A percentile compares a stretch with the other conserved stretches of the same genome.
Conservation (phyloP, 2,888 invertebrate genomes). For the Harmothoe impar region DNA sequence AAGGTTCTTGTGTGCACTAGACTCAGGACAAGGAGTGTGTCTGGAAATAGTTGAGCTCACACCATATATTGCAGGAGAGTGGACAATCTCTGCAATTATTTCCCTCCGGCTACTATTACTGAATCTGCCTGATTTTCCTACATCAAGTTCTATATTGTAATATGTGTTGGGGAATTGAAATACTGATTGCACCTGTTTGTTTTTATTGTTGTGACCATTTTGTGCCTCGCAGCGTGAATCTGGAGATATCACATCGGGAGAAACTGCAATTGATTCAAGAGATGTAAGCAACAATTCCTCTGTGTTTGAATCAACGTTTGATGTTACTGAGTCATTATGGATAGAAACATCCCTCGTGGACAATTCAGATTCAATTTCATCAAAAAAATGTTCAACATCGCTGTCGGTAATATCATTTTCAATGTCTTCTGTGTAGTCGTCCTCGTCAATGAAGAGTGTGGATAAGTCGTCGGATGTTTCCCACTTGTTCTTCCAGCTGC, state of each 20-base stretch:
- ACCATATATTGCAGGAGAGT: too few species aligned
- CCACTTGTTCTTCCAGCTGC: constrained; percentile 30
- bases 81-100: too few species aligned
- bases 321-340: too few species aligned
- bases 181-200: too few species aligned
- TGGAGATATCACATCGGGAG: background rate
- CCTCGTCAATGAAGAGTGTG: background rate
- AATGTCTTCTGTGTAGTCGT: background rate
- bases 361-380: constrained; percentile 14
- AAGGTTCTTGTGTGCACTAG: too few species aligned
- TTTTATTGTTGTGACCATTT: too few species aligned
- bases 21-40: too few species aligned
- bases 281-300: background rate
- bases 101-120: background rate
- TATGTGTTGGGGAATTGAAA: background rate
- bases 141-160: background rate
- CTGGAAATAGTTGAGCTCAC: too few species aligned
- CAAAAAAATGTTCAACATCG: background rate
- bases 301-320: background rate
- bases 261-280: background rate
- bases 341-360: background rate
- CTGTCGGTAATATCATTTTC: background rate
- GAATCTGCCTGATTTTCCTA: background rate
- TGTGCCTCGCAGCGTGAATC: too few species aligned
- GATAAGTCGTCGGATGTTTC: background rate